Percentiles rank a stretch among this genome's conserved stretches.
phyloP scores from a whole-genome alignment of 2,888 invertebrate species.

The Sturmia bella region DNA sequence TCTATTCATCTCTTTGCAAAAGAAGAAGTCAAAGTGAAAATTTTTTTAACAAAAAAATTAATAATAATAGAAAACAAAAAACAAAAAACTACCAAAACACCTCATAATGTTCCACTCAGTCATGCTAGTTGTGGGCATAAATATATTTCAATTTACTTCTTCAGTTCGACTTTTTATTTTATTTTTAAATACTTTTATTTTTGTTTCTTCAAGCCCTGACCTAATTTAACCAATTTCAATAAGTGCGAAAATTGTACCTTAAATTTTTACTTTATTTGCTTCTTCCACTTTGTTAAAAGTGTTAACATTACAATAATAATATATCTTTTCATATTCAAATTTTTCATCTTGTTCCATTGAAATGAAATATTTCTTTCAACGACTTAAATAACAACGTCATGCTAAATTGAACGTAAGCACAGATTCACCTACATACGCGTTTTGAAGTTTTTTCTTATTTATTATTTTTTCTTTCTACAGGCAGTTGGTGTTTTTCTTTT shows the following conservation, averaged over 20 bases:
- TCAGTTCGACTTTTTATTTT: not conserved
- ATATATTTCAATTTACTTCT: too few species aligned
- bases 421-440: slow-evolving; percentile 51
- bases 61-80: not conserved
- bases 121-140: too few species aligned
- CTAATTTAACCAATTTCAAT: slow-evolving; percentile 39
- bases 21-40: not conserved
- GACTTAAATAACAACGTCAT: slow-evolving; percentile 49
- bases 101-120: too few species aligned
- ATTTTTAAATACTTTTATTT: not conserved
- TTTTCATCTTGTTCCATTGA: slow-evolving; percentile 30
- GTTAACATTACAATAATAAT: slow-evolving; percentile 26
- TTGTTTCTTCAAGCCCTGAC: slow-evolving; percentile 1
- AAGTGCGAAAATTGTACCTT: not conserved
- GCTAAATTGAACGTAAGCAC: slow-evolving; percentile 64
- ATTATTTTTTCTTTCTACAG: not conserved
- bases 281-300: slow-evolving; percentile 9
- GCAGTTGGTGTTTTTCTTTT: slow-evolving; percentile 14
- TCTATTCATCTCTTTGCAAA: not conserved
- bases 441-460: slow-evolving; percentile 30
- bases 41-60: not conserved
- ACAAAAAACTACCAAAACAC: too few species aligned
- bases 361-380: slow-evolving; percentile 18
- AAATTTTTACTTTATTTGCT: not conserved
- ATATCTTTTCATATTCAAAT: slow-evolving; percentile 35